A percentile compares a stretch with the other conserved stretches of the same genome.
These are phyloP conservation scores for Willowsia nigromaculata DNA, from an alignment of 2,888 invertebrate species.

Conservation along the genomic window DNA sequence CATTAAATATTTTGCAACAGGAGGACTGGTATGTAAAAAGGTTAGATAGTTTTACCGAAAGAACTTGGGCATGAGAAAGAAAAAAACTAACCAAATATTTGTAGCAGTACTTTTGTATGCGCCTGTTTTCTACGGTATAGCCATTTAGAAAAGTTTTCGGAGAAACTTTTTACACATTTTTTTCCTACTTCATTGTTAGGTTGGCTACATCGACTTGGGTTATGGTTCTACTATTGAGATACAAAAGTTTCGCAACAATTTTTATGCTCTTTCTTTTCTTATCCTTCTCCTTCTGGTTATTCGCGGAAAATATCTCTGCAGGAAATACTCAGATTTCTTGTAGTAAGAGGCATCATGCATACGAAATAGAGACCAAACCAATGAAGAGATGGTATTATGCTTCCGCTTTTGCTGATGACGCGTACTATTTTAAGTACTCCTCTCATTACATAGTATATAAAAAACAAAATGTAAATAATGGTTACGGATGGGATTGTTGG, in stretches of 20 bases:
- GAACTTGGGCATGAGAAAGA: neutral
- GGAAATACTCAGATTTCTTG: neutral
- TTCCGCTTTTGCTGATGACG: neutral
- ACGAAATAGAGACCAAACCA: neutral
- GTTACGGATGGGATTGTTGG: neutral
- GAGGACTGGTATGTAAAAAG: neutral
- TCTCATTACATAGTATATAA: neutral
- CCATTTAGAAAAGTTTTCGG: neutral
- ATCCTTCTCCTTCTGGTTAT: neutral
- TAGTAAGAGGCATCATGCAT: neutral
- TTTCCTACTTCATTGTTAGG: neutral
- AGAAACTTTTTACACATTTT: neutral
- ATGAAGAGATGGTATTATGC: neutral
- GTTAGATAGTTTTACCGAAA: neutral
- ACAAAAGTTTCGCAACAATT: neutral
- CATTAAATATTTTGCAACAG: slow-evolving; percentile 50
- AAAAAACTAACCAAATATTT: neutral
- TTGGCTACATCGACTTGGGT: neutral
- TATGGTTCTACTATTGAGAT: neutral
- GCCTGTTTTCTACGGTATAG: no score
- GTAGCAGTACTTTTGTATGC: neutral
- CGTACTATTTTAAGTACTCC: neutral
- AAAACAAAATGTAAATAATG: neutral
- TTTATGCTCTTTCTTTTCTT: neutral
- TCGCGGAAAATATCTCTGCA: neutral